Percentiles rank a stretch among this genome's conserved stretches.
phyloP scores from a whole-genome alignment of 2,113 vertebrate genomes.

The Nibea albiflora region DNA sequence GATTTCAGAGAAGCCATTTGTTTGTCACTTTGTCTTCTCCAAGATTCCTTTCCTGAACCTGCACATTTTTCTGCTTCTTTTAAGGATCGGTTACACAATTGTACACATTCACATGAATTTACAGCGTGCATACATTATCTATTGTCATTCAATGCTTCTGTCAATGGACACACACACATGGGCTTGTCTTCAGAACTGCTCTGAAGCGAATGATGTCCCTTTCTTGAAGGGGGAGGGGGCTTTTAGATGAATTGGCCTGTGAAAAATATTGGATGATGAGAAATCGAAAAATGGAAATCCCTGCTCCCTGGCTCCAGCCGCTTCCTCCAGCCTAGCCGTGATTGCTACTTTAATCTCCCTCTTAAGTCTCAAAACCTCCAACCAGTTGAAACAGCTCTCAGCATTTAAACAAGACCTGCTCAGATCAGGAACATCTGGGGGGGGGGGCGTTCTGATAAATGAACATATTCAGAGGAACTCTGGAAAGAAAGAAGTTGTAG shows the following conservation, averaged over 20 bases:
- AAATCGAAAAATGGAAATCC: conserved; percentile 60
- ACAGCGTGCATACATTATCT: background rate
- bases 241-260: conserved; percentile 46
- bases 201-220: conserved; percentile 17
- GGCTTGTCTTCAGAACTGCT: conserved; percentile 6
- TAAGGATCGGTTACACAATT: conserved; percentile 20
- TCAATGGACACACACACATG: conserved; percentile 14
- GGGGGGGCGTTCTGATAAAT: background rate
- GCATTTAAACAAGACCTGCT: conserved; percentile 36
- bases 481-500: conserved; percentile 27
- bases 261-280: conserved; percentile 47
- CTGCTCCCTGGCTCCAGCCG: conserved; percentile 9
- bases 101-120: background rate
- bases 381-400: conserved; percentile 25
- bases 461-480: conserved; percentile 9
- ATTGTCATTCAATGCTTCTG: background rate
- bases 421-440: conserved; percentile 22
- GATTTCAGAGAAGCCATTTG: conserved; percentile 15
- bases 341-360: conserved; percentile 55
- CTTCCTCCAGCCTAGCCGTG: conserved; percentile 21
- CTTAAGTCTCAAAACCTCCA: conserved; percentile 32
- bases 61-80: conserved; percentile 8
- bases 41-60: background rate
- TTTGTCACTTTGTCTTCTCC: background rate
- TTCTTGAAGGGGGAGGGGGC: background rate